phyloP scores from a whole-genome alignment of 2,113 vertebrate species.

The Ornithorhynchus anatinus region DNA sequence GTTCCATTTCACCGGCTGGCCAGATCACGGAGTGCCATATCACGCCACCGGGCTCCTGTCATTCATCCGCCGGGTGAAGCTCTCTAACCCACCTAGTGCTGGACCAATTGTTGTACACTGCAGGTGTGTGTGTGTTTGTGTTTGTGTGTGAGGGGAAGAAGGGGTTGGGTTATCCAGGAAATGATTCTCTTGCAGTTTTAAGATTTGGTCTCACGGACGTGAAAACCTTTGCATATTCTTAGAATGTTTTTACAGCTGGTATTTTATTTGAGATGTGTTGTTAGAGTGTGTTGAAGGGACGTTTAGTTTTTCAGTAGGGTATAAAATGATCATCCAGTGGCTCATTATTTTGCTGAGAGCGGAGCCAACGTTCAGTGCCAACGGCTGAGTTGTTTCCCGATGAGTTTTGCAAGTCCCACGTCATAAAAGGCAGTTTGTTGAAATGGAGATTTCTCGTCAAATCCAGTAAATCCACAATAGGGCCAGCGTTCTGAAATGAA shows the following conservation, averaged over 20 bases:
- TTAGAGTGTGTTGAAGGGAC: background rate
- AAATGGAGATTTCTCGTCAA: constrained; percentile 32
- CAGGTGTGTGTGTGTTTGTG: constrained; percentile 84
- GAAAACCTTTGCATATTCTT: background rate
- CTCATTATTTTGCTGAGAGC: background rate
- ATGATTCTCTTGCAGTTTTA: no score
- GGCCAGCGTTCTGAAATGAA: constrained; percentile 45
- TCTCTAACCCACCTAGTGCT: constrained; percentile 95
- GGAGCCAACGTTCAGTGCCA: constrained; percentile 26
- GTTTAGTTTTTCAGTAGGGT: background rate
- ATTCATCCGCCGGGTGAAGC: constrained; percentile 95
- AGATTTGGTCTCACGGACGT: background rate
- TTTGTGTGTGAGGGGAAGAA: no score
- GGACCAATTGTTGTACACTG: constrained; percentile 98
- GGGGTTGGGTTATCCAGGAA: no score
- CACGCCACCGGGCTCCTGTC: constrained; percentile 96
- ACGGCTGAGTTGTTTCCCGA: constrained; percentile 8
- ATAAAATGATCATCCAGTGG: constrained; percentile 23
- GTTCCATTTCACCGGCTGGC: constrained; percentile 99
- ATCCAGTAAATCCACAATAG: constrained; percentile 26
- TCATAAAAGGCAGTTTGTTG: constrained; percentile 6
- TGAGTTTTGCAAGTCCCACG: constrained; percentile 32
- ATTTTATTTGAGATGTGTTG: background rate
- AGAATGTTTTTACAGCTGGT: background rate
- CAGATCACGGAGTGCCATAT: constrained; percentile 97